Evolutionary conservation across 2,113 vertebrate species (phyloP), one percentile per base, ranked within the genome.

Genomic region (Psilopsiagon aurifrons): DNA sequence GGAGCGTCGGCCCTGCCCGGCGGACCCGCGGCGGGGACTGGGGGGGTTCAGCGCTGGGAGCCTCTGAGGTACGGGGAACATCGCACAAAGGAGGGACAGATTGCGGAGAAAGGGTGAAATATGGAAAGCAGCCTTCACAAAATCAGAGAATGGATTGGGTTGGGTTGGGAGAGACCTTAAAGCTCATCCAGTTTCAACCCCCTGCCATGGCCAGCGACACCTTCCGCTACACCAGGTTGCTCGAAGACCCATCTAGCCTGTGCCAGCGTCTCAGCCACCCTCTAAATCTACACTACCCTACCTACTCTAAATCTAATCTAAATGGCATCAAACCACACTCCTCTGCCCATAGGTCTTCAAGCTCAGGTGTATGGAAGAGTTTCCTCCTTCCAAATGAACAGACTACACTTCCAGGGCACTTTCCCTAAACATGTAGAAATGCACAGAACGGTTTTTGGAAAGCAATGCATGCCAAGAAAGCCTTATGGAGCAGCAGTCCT

Each of bases 381-480:
- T 84, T 74, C 57, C 18, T 63, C 44, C 60, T n/a, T 54, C 49
- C 59, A 35, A 19, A 16, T 2, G 3, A 54, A 49, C 57, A 25
- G 10, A 57, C 24, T 31, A 18, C 33, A 23, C 46, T 55, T 44
- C 16, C 16, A 84, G 46, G 35, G 25, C 29, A 17, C 23, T 71
- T 59, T 3, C 28, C 51, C 9, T 14, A 39, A 43, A 57, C 3
- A 1, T 13, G 10, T 0, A 8, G 16, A 25, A 52, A 22, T 0
- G 3, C 18, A 11, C 15, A 19, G 68, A 10, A 52, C 37, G 68
- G 13, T 23, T 35, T 59, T 15, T 35, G 57, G 57, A 59, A 59
- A 24, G 22, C 33, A 13, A 16, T 59, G 33, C 22, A 23, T 1
- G 3, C 20, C 33, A 35, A 35, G 33, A 59, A 59, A 59, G 57